Evolutionary conservation across 92 coral and sea anemone genomes (phyloP).

Genomic region (Epizoanthus rinbou): DNA sequence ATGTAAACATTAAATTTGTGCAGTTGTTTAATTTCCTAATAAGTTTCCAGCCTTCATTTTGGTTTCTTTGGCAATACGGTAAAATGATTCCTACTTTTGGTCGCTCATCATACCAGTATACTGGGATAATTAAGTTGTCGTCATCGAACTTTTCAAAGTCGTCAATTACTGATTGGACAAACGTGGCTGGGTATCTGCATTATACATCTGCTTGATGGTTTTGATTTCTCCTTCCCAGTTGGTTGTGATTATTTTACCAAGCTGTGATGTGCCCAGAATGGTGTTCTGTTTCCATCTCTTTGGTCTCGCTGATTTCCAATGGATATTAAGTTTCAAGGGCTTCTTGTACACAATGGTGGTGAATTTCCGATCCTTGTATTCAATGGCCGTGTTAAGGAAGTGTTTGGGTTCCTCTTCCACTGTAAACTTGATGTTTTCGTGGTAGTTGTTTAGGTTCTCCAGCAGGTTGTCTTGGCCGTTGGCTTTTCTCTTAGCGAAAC

Average conservation of each 20-base stretch:
- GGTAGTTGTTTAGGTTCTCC: slow-evolving; percentile 7
- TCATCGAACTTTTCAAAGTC: too few relatives aligned
- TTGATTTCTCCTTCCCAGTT: slow-evolving; percentile 2
- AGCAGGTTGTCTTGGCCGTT: slow-evolving; percentile 20
- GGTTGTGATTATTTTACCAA: slow-evolving; percentile 1
- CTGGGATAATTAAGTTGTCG: too few relatives aligned
- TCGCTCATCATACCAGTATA: too few relatives aligned
- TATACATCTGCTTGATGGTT: not conserved
- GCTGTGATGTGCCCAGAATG: not conserved
- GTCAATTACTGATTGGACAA: too few relatives aligned
- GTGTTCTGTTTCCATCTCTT: slow-evolving; percentile 35
- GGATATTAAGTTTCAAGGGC: slow-evolving; percentile 5
- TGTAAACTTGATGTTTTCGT: slow-evolving; percentile 39
- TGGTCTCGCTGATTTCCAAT: slow-evolving; percentile 22
- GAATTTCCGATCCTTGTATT: slow-evolving; percentile 17
- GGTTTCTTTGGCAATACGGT: too few relatives aligned
- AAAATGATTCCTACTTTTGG: too few relatives aligned
- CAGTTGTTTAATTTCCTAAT: too few relatives aligned
- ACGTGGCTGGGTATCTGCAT: too few relatives aligned
- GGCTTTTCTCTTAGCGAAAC: slow-evolving; percentile 27
- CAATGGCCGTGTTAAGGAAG: slow-evolving; percentile 23
- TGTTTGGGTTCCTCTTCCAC: slow-evolving; percentile 41
- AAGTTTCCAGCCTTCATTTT: too few relatives aligned
- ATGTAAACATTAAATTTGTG: too few relatives aligned
- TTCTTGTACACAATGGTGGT: slow-evolving; percentile 21